Conservation (phyloP, 2,113 vertebrate genomes). For the Poeciliopsis turrubarensis region DNA sequence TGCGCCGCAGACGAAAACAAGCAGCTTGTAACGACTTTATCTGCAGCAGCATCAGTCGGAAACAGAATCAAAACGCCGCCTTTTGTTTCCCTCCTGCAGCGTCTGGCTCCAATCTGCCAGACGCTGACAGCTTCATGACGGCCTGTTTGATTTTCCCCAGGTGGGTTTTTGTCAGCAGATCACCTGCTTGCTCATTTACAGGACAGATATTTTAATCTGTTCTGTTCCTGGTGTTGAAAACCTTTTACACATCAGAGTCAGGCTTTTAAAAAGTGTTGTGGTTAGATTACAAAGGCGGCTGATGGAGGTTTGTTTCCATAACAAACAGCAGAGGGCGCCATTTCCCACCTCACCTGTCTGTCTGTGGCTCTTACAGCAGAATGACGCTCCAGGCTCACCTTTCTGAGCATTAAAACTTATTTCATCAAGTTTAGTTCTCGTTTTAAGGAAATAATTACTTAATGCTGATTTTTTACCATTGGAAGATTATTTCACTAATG, state of each 20-base stretch:
- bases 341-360: conserved; percentile 3
- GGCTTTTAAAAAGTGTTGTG: too few species aligned
- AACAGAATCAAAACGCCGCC: neutral
- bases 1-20: conserved; percentile 37
- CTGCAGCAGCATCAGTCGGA: conserved; percentile 5
- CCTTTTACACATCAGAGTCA: too few species aligned
- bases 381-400: too few species aligned
- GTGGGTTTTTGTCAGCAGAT: conserved; percentile 55
- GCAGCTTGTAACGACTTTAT: conserved; percentile 35
- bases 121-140: conserved; percentile 13
- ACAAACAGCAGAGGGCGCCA: conserved; percentile 51
- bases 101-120: neutral
- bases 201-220: neutral
- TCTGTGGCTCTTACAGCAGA: too few species aligned
- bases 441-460: too few species aligned
- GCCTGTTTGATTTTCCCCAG: conserved; percentile 72
- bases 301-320: neutral
- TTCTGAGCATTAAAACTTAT: too few species aligned
- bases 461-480: too few species aligned
- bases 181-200: conserved; percentile 9
- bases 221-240: neutral
- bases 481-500: too few species aligned
- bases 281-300: neutral
- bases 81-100: neutral
- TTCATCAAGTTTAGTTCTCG: neutral